Evolutionary conservation across 2,797 vertebrate species (phyloP).

Genomic region (Tarsius wallacei): DNA sequence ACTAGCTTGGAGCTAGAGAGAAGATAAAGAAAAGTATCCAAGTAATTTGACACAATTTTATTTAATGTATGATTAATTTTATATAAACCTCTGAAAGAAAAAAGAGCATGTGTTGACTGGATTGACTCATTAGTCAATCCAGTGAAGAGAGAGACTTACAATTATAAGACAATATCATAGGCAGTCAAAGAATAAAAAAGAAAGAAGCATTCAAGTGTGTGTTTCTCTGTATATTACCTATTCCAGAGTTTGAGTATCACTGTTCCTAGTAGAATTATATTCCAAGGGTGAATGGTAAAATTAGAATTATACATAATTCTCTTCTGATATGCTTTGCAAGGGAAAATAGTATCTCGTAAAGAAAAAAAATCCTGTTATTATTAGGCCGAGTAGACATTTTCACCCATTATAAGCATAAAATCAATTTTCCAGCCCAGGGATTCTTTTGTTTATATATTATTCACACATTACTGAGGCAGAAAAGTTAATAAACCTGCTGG

Average conservation of each 20-base stretch:
- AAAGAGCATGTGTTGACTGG: neutral
- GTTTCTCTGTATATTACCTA: neutral
- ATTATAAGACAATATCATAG: neutral
- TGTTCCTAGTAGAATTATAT: constrained; percentile 22
- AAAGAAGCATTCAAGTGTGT: neutral
- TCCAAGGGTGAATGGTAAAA: neutral
- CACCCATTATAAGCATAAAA: constrained; percentile 62
- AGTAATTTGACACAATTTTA: neutral
- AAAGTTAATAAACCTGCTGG: constrained; percentile 48
- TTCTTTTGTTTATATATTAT: constrained; percentile 66
- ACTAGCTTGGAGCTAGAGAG: neutral
- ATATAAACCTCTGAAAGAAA: neutral
- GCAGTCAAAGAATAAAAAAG: neutral
- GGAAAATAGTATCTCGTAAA: constrained; percentile 65
- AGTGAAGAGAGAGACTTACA: neutral
- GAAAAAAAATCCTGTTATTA: constrained; percentile 52
- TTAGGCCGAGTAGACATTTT: constrained; percentile 57
- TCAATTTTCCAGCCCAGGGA: constrained; percentile 58
- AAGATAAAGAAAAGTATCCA: neutral
- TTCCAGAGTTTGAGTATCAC: neutral
- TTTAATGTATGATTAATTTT: constrained; percentile 18
- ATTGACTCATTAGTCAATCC: neutral
- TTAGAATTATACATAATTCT: constrained; percentile 56
- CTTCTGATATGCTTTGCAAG: constrained; percentile 39
- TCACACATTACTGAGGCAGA: constrained; percentile 22